Conservation (phyloP, 2,113 vertebrate species). For the Pholis gunnellus region DNA sequence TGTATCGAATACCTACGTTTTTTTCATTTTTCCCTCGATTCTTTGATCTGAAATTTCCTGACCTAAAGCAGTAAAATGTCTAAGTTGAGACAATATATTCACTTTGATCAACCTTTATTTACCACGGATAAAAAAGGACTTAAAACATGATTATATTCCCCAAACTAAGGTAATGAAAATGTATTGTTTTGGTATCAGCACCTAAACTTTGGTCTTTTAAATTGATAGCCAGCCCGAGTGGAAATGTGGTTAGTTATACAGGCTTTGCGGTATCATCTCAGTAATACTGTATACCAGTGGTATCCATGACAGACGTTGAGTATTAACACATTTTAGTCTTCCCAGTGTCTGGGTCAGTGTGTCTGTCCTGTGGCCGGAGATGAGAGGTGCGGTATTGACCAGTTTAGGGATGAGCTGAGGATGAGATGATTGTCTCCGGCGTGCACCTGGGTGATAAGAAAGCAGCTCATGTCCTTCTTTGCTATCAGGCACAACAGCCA, state of each 20-base stretch:
- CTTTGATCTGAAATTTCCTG: conserved; percentile 2
- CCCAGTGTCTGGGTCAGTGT: conserved; percentile 68
- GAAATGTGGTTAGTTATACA: background rate
- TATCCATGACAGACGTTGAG: conserved; percentile 34
- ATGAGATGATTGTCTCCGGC: conserved; percentile 80
- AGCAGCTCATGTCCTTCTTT: conserved; percentile 80
- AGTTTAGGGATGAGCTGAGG: conserved; percentile 75
- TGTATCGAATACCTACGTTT: background rate
- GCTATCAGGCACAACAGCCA: conserved; percentile 65
- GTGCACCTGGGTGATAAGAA: conserved; percentile 78
- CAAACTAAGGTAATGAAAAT: background rate
- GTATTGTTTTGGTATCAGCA: background rate
- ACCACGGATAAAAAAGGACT: background rate
- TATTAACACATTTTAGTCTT: conserved; percentile 43
- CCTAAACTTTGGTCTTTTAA: background rate
- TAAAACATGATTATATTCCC: background rate
- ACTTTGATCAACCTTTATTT: background rate
- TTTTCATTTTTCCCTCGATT: background rate
- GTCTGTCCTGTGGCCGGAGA: conserved; percentile 49
- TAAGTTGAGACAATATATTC: background rate
- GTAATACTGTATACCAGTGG: conserved; percentile 6
- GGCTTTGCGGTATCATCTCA: conserved; percentile 3
- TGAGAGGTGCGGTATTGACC: conserved; percentile 71
- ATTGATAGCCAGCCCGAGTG: background rate
- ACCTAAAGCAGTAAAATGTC: background rate